Conservation (phyloP, 1,140 invertebrate species). For the Drosophila bipectinata region DNA sequence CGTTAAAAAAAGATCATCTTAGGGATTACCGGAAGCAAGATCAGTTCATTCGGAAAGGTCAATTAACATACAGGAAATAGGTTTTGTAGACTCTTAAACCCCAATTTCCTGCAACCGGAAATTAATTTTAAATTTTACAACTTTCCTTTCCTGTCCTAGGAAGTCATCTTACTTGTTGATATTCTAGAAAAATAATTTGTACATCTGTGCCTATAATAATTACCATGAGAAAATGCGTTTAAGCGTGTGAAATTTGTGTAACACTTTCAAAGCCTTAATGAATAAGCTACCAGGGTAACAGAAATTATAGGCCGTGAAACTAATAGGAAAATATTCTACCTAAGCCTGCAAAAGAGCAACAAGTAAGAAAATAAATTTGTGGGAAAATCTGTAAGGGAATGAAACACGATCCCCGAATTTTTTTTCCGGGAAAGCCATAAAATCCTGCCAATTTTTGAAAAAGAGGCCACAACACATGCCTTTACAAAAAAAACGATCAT, state of each 20-base stretch:
- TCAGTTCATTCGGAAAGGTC: slow-evolving; percentile 7
- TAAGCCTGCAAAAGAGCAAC: neutral
- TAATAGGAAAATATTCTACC: neutral
- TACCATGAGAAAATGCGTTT: slow-evolving; percentile 23
- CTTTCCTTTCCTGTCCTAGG: too few relatives aligned
- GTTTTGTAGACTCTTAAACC: slow-evolving; percentile 23
- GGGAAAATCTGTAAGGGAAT: neutral
- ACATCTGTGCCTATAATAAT: neutral
- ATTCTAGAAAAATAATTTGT: too few relatives aligned
- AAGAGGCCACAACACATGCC: too few relatives aligned
- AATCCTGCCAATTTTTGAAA: too few relatives aligned
- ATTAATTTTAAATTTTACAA: slow-evolving; percentile 24
- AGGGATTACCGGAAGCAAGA: slow-evolving; percentile 17
- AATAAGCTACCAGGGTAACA: slow-evolving; percentile 23
- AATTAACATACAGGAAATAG: slow-evolving; percentile 28
- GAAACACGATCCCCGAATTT: neutral
- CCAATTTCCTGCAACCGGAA: slow-evolving; percentile 17
- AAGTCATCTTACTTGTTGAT: too few relatives aligned
- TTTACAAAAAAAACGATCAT: too few relatives aligned
- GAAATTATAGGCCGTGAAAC: slow-evolving; percentile 1
- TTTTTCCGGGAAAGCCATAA: neutral
- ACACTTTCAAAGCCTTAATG: slow-evolving; percentile 1
- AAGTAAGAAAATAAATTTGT: too few relatives aligned
- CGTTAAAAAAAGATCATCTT: slow-evolving; percentile 5
- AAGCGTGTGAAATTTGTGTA: slow-evolving; percentile 10